phyloP scores from a whole-genome alignment of 2,888 invertebrate species.

The Protula sp. region DNA sequence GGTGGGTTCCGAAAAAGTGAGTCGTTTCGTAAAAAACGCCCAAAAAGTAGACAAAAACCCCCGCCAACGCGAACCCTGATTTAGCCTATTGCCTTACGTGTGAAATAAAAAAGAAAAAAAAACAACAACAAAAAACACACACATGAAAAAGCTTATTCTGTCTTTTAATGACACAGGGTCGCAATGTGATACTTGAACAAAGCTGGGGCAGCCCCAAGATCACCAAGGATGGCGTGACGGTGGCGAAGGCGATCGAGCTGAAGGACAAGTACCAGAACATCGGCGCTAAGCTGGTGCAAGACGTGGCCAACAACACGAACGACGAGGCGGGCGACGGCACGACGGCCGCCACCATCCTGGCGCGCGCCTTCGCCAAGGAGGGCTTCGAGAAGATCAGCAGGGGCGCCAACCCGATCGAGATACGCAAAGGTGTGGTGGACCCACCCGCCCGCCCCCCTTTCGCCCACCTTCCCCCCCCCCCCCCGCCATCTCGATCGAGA shows the following conservation, averaged over 20 bases:
- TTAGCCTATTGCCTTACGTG: no score
- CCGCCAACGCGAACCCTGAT: no score
- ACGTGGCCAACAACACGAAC: conserved; percentile 99
- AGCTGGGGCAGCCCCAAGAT: conserved; percentile 99
- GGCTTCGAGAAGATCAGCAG: conserved; percentile 98
- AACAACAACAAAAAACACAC: no score
- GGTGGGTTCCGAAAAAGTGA: no score
- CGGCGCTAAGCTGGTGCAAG: conserved; percentile 96
- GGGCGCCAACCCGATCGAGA: conserved; percentile 95
- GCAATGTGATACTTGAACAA: conserved; percentile 98
- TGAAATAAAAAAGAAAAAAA: no score
- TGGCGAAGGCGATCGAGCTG: conserved; percentile 90
- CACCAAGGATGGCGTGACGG: conserved; percentile 99
- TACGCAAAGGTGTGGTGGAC: conserved; percentile 83
- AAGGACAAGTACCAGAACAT: conserved; percentile 71
- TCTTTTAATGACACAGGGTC: no score
- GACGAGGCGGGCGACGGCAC: conserved; percentile 98
- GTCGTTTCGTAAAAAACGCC: no score
- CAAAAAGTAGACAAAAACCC: no score
- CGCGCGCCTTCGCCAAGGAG: conserved; percentile 95
- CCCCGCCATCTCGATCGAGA: no score
- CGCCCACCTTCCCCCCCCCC: no score
- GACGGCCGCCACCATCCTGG: conserved; percentile 96
- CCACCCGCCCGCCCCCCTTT: no score
- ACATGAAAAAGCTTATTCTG: no score